These are phyloP conservation scores for Caenorhabditis sp. DNA, from an alignment of 2,888 invertebrate species.

Conservation along the genomic window DNA sequence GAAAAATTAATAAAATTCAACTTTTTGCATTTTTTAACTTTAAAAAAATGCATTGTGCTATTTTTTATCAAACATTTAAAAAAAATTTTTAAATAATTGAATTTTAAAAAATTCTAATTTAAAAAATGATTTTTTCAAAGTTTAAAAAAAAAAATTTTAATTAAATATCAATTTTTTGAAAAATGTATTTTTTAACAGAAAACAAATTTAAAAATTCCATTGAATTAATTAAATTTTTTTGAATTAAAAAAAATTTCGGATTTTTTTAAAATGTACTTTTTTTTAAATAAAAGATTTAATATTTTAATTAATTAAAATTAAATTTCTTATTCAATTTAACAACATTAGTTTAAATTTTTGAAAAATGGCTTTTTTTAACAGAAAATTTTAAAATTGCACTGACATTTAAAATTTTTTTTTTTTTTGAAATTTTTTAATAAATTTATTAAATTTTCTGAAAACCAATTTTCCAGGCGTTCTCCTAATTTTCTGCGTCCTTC, in stretches of 20 bases:
- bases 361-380: neutral
- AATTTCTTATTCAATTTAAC: too few species aligned
- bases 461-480: constrained; percentile 71
- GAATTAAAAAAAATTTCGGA: too few species aligned
- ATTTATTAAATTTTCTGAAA: neutral
- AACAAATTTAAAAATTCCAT: too few species aligned
- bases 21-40: neutral
- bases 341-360: too few species aligned
- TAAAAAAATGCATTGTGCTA: neutral
- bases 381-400: too few species aligned
- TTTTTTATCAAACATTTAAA: too few species aligned
- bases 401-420: constrained; percentile 4
- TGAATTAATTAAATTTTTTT: too few species aligned
- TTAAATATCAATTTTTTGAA: too few species aligned
- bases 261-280: too few species aligned
- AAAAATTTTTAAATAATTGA: neutral
- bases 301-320: too few species aligned
- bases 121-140: neutral
- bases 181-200: too few species aligned
- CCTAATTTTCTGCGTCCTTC: constrained; percentile 79
- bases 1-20: neutral
- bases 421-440: constrained; percentile 1
- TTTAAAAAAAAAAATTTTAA: neutral
- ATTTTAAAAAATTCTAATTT: neutral
- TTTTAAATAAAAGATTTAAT: too few species aligned